Evolutionary conservation across 2,113 vertebrate species (phyloP), one percentile per base, ranked within the genome.

Genomic region (Lamprologus speciosus): DNA sequence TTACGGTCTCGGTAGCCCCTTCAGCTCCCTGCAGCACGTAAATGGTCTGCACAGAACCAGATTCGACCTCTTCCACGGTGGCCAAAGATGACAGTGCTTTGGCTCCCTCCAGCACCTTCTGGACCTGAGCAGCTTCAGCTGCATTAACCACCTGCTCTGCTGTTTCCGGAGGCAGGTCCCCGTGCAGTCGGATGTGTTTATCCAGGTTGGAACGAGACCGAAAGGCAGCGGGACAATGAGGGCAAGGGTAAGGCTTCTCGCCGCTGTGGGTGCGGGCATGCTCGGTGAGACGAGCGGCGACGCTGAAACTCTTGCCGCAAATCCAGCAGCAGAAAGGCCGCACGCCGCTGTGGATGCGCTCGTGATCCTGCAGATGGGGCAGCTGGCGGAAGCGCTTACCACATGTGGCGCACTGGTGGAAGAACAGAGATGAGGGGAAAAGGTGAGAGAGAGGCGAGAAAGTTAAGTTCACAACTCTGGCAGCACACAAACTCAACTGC

Each of bases 291-390:
- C 97, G 94, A 8, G 96, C 96, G 0, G 97, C 96, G 16, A 97
- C 96, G 4, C 96, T 96, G 92, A 97, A 97, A 80, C 95, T 97
- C 92, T 96, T 96, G 8, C 96, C 97, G 4, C 97, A 97, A 37
- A 97, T 96, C 97, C 96, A 96, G 94, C 97, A 97, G 80, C 95
- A 95, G 89, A 97, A 97, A 2, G 97, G 97, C 1, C 96, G 95
- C 92, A 95, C 84, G 2, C 96, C 97, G 2, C 95, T 95, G 93
- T 97, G 97, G 92, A 97, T 97, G 26, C 97, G 96, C 95, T 97
- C 96, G 5, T 97, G 97, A 89, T 97, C 97, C 93, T 96, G 96
- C 81, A 97, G 94, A 80, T 97, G 97, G 21, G 97, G 97, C 57
- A 97, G 94, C 92, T 97, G 97, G 58, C 97, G 96, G 91, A 97